Evolutionary conservation across 2,888 invertebrate genomes (phyloP).

Genomic region (Caenorhabditis sinica): DNA sequence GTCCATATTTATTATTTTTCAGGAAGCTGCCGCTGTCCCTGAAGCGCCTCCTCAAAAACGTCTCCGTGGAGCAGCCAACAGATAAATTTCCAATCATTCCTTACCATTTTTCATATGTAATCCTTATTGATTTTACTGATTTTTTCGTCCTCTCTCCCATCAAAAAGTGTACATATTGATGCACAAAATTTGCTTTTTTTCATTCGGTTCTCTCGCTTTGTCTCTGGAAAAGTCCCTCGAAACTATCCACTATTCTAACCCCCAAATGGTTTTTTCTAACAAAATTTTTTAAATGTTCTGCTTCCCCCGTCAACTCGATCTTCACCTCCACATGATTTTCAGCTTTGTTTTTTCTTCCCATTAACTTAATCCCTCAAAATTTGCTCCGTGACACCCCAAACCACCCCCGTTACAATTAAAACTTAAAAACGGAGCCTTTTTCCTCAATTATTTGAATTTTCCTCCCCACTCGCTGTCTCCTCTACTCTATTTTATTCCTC

Average conservation of each 20-base stretch:
- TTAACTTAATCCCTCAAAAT: neutral
- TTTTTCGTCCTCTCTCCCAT: neutral
- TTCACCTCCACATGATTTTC: conserved; percentile 20
- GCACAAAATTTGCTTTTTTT: conserved; percentile 21
- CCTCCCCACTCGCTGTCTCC: neutral
- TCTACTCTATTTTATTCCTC: neutral
- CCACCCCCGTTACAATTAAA: no score
- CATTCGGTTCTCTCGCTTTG: conserved; percentile 4
- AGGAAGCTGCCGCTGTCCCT: no score
- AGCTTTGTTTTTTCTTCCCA: neutral
- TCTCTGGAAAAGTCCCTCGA: no score
- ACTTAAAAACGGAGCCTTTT: neutral
- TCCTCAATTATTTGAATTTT: neutral
- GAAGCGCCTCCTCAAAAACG: no score
- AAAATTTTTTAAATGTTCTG: neutral
- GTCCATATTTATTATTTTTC: no score
- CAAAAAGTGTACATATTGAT: conserved; percentile 47
- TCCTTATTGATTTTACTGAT: no score
- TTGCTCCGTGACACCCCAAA: conserved; percentile 6
- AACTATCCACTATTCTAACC: neutral
- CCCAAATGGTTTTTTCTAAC: no score
- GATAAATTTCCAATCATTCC: neutral
- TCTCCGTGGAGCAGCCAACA: no score
- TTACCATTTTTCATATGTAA: neutral
- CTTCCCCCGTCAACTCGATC: conserved; percentile 14